Percentiles rank a stretch among this genome's conserved stretches.
Evolutionary conservation across 2,888 invertebrate species (phyloP).

Genomic region (Diadegma fenestrale): DNA sequence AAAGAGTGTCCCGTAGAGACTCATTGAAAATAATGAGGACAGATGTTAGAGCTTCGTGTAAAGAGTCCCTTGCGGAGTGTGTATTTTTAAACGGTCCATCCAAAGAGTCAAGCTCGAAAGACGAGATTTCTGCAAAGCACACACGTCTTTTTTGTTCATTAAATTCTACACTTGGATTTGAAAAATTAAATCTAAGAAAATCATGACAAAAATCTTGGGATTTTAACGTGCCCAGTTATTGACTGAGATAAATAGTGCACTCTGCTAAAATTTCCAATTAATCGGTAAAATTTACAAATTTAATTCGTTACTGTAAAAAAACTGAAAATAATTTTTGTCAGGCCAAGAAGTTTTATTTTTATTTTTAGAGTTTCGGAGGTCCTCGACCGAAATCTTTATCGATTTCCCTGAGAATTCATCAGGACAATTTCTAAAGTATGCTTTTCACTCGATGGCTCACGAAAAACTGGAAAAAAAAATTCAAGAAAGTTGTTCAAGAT

Average conservation of each 20-base stretch:
- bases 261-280: neutral
- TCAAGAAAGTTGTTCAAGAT: neutral
- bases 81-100: neutral
- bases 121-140: neutral
- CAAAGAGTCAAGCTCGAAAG: neutral
- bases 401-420: neutral
- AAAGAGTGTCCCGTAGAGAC: neutral
- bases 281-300: neutral
- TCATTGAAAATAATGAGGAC: conserved; percentile 26
- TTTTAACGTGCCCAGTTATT: neutral
- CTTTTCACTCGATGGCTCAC: neutral
- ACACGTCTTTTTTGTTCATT: neutral
- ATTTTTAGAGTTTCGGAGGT: neutral
- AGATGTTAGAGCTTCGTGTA: neutral
- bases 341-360: neutral
- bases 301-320: no score
- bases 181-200: neutral
- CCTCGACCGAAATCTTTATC: neutral
- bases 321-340: neutral
- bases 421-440: neutral
- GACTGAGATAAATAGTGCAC: neutral
- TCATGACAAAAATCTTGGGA: no score
- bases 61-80: neutral
- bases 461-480: neutral
- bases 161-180: neutral